These are phyloP conservation scores for Cheilosia vulpina DNA, from an alignment of 2,888 invertebrate species.

Conservation along the genomic window DNA sequence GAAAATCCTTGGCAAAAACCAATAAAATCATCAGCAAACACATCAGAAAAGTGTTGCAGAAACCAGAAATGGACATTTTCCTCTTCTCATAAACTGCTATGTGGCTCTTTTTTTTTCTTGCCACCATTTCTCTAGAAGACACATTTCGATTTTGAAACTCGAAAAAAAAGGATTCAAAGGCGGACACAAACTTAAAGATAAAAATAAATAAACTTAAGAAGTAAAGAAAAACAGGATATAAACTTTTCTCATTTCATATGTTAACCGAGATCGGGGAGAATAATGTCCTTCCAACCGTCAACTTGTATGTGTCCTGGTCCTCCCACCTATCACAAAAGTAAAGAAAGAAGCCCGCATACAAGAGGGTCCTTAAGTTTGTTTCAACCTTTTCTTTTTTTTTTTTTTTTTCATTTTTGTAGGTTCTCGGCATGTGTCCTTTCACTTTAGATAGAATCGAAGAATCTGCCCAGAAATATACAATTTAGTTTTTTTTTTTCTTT, in stretches of 20 bases:
- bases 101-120: conserved; percentile 16
- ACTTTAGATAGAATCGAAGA: conserved; percentile 53
- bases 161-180: conserved; percentile 65
- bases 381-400: conserved; percentile 53
- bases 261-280: conserved; percentile 48
- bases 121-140: conserved; percentile 11
- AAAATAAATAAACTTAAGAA: conserved; percentile 15
- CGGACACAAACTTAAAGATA: conserved; percentile 44
- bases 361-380: conserved; percentile 71
- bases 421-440: conserved; percentile 51
- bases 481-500: background rate
- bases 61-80: conserved; percentile 15
- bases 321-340: conserved; percentile 53
- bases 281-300: conserved; percentile 53
- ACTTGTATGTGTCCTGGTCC: conserved; percentile 58
- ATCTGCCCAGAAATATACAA: conserved; percentile 42
- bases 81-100: conserved; percentile 54
- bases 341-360: conserved; percentile 41
- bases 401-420: background rate
- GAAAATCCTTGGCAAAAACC: conserved; percentile 59
- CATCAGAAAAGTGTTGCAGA: conserved; percentile 66
- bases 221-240: conserved; percentile 56
- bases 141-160: conserved; percentile 65
- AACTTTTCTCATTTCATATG: conserved; percentile 71
- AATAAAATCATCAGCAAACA: conserved; percentile 74